phyloP scores from a whole-genome alignment of 2,113 vertebrate species.

The Semicossyphus pulcher region DNA sequence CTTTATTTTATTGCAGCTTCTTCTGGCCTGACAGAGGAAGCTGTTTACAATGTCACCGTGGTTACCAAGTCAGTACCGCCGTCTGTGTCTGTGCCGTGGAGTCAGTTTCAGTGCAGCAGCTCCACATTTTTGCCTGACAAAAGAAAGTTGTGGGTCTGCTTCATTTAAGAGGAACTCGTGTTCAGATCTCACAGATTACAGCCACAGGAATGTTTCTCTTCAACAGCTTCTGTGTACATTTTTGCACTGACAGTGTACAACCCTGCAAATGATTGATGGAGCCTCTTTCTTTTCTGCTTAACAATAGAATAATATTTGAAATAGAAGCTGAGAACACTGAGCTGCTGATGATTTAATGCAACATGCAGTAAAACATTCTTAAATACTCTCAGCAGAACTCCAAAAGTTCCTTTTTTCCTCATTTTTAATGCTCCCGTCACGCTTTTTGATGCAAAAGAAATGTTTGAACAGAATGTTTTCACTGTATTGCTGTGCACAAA shows the following conservation, averaged over 20 bases:
- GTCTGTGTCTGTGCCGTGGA: background rate
- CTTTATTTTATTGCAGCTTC: constrained; percentile 1
- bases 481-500: background rate
- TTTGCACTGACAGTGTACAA: background rate
- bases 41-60: background rate
- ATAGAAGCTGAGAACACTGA: too few relatives aligned
- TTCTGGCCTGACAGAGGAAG: background rate
- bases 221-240: background rate
- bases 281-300: background rate
- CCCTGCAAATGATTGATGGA: constrained; percentile 28
- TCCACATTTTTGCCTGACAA: background rate
- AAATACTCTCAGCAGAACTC: too few relatives aligned
- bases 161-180: background rate
- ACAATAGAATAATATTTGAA: constrained; percentile 5
- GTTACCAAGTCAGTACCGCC: background rate
- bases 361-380: too few relatives aligned
- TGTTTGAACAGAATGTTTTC: background rate
- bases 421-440: background rate
- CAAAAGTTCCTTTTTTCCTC: background rate
- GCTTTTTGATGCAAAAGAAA: background rate
- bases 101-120: background rate
- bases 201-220: constrained; percentile 20
- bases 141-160: background rate
- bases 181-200: background rate
- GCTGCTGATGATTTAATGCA: too few relatives aligned